A percentile compares a stretch with the other conserved stretches of the same genome.
These are phyloP conservation scores for Drosophila grimshawi DNA, from an alignment of 1,140 invertebrate genomes.

Conservation along the genomic window DNA sequence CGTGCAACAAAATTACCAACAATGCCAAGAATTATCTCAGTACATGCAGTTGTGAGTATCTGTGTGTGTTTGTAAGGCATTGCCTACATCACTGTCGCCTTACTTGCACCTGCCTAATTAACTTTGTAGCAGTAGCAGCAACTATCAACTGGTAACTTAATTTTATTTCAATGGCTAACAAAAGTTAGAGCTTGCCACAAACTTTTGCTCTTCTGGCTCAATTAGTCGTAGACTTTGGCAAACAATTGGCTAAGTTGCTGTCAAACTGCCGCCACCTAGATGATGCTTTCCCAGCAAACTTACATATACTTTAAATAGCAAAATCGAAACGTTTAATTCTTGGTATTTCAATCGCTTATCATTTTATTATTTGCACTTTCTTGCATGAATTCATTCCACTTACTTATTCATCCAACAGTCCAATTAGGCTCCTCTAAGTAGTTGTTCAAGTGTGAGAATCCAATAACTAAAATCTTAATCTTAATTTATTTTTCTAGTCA, in stretches of 20 bases:
- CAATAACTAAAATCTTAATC: slow-evolving; percentile 3
- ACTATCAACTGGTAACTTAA: slow-evolving; percentile 59
- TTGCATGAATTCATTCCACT: slow-evolving; percentile 61
- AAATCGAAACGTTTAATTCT: slow-evolving; percentile 39
- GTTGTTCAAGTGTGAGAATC: slow-evolving; percentile 19
- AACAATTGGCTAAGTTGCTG: slow-evolving; percentile 37
- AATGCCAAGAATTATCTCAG: slow-evolving; percentile 22
- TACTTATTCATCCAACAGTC: slow-evolving; percentile 4
- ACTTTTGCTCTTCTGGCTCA: slow-evolving; percentile 43
- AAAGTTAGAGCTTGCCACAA: slow-evolving; percentile 61
- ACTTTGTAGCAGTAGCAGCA: slow-evolving; percentile 42
- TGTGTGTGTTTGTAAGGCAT: slow-evolving; percentile 19
- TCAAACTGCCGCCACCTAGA: slow-evolving; percentile 11
- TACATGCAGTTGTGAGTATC: slow-evolving; percentile 9
- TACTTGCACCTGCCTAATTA: slow-evolving; percentile 56
- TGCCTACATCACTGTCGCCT: slow-evolving; percentile 53
- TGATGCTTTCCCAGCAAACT: slow-evolving; percentile 3
- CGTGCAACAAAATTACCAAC: slow-evolving; percentile 49
- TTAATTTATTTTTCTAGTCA: slow-evolving; percentile 22
- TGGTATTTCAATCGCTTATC: slow-evolving; percentile 11
- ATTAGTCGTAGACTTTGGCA: slow-evolving; percentile 35
- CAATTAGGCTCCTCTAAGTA: slow-evolving; percentile 21
- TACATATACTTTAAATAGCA: slow-evolving; percentile 33
- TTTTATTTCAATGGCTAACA: slow-evolving; percentile 56
- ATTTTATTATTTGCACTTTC: slow-evolving; percentile 49